Evolutionary conservation across 2,113 vertebrate species (phyloP), one percentile per base, ranked within the genome.

Genomic region (Podocnemis expansa): DNA sequence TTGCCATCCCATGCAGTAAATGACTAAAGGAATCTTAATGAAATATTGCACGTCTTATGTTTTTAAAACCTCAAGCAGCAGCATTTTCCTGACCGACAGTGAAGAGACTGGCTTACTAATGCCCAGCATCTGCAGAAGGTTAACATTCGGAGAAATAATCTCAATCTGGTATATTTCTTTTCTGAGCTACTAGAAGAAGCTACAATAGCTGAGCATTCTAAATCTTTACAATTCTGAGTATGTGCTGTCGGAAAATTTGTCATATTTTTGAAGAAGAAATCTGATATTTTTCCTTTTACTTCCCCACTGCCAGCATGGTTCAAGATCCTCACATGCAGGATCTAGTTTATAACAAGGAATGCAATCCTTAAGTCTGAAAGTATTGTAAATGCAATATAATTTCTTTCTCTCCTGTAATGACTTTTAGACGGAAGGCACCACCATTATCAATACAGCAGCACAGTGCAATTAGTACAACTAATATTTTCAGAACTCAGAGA

Each of bases 121-220:
- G 54, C 52, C 55, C 29, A 54, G 41, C 0, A 1, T 41, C 78
- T 0, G 0, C 2, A 75, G 19, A 91, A 88, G 19, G 41, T 5
- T 67, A 54, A 51, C 27, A 25, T 49, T 75, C 54, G 4, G 52
- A 89, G 21, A 75, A 80, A 86, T 2, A 55, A 81, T 67, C 2
- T 31, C 49, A 21, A 87, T 9, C 17, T 87, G 8, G 31, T 16
- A 70, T 19, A 70, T 70, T 70, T 70, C 63, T 70, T 70, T 38
- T 6, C 41, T 80, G 4, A 84, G 78, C 21, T 75, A 25, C 51
- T 27, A 70, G 27, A 5, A 27, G 87, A 41, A 85, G 13, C 0
- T 6, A 63, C 3, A 3, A 24, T 38, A 38, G 63, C 63, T 22
- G 63, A 38, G 63, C 63, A 38, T 76, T 27, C 7, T 27, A 76